Evolutionary conservation across 2,113 vertebrate species (phyloP).

Genomic region (Carassius gibelio): DNA sequence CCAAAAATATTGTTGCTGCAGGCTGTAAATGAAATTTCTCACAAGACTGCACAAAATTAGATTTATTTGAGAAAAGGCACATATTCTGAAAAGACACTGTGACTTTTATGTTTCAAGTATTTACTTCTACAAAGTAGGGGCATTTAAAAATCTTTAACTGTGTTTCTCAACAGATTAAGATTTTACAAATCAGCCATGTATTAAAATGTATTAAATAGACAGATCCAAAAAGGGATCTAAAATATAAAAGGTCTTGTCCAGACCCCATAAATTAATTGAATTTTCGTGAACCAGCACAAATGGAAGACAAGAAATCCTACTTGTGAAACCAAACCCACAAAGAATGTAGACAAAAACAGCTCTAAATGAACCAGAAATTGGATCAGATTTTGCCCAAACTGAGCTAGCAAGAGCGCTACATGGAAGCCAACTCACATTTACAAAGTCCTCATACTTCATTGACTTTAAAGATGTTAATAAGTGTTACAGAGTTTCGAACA

Average conservation of each 20-base stretch:
- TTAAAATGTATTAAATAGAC: slow-evolving; percentile 9
- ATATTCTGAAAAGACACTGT: background rate
- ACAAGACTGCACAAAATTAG: background rate
- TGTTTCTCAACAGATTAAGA: background rate
- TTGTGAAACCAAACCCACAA: too few species aligned
- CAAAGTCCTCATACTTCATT: background rate
- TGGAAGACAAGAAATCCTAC: slow-evolving; percentile 7
- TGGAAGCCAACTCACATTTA: background rate
- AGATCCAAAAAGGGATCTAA: slow-evolving; percentile 41
- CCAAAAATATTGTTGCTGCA: background rate
- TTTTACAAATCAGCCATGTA: background rate
- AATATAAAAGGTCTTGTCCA: slow-evolving; percentile 9
- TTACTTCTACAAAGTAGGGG: background rate
- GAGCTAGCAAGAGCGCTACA: background rate
- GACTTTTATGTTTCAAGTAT: background rate
- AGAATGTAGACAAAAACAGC: too few species aligned
- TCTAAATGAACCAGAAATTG: too few species aligned
- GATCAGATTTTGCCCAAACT: background rate
- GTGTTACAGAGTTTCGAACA: background rate
- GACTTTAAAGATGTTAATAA: background rate
- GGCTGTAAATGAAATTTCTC: background rate
- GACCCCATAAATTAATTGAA: slow-evolving; percentile 11
- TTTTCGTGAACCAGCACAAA: slow-evolving; percentile 44
- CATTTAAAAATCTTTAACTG: background rate
- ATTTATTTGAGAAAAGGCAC: slow-evolving; percentile 15